Percentiles rank a stretch among this genome's conserved stretches.
Conservation (phyloP, 2,797 vertebrate species). For the Enteromius argenteus region DNA sequence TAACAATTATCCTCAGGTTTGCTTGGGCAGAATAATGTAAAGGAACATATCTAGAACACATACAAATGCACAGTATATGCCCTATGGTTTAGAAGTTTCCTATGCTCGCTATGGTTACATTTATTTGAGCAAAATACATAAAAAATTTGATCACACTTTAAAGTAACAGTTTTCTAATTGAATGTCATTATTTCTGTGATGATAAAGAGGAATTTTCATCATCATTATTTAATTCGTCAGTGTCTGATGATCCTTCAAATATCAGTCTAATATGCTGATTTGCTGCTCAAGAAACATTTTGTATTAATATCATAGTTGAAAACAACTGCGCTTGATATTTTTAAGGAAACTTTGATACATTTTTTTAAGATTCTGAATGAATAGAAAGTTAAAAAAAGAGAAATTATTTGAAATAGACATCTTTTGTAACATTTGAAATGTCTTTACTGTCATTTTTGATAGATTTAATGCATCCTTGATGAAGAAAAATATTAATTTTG, state of each 20-base stretch:
- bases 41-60: slow-evolving; percentile 15
- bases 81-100: not conserved
- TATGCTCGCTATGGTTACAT: not conserved
- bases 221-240: not conserved
- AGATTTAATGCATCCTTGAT: no score
- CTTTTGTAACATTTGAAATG: not conserved
- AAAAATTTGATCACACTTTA: not conserved
- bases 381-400: not conserved
- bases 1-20: slow-evolving; percentile 41
- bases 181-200: not conserved
- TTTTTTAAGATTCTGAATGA: not conserved
- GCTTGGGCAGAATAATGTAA: slow-evolving; percentile 1
- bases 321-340: not conserved
- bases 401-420: not conserved
- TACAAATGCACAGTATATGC: not conserved
- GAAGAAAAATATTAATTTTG: not conserved
- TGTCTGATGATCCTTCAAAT: not conserved
- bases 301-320: not conserved
- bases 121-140: not conserved
- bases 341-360: not conserved
- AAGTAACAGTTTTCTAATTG: not conserved
- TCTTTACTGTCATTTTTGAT: not conserved
- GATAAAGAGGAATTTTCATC: no score
- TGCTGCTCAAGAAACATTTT: not conserved
- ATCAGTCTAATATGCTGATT: not conserved